Percentiles rank a stretch among this genome's conserved stretches.
phyloP scores from a whole-genome alignment of 2,113 vertebrate genomes.

The Mohoua ochrocephala region DNA sequence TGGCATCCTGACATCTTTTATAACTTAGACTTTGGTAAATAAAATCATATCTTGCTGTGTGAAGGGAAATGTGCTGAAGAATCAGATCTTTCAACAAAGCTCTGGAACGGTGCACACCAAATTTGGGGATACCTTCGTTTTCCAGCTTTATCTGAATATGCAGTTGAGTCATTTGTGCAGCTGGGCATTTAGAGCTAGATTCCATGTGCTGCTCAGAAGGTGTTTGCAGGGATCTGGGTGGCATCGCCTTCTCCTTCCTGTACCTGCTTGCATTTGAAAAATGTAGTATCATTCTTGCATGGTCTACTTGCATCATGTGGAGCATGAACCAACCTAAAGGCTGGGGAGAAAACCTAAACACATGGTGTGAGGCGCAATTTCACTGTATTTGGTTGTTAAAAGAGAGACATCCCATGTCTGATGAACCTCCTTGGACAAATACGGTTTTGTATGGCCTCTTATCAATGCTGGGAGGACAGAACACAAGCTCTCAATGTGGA shows the following conservation, averaged over 20 bases:
- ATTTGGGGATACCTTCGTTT: not conserved
- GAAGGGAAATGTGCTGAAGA: not conserved
- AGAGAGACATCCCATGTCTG: not conserved
- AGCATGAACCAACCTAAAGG: not conserved
- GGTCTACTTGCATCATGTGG: not conserved
- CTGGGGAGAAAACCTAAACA: not conserved
- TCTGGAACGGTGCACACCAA: not conserved
- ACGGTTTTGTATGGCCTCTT: not conserved
- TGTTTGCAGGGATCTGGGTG: not conserved
- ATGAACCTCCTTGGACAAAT: not conserved
- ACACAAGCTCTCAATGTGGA: not conserved
- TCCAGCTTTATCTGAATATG: not conserved
- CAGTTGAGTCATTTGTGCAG: not conserved
- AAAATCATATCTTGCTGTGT: not conserved
- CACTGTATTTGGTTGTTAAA: not conserved
- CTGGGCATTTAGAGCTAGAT: not conserved
- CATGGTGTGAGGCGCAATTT: not conserved
- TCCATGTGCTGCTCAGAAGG: not conserved
- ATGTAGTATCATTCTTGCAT: not conserved
- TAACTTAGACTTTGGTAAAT: not conserved
- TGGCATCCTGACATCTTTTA: not conserved
- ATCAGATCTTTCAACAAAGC: not conserved
- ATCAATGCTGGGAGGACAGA: not conserved
- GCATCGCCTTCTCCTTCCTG: not conserved
- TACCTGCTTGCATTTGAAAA: not conserved